These are phyloP conservation scores for Oscheius sp. DNA, from an alignment of 2,888 invertebrate genomes.

Conservation along the genomic window DNA sequence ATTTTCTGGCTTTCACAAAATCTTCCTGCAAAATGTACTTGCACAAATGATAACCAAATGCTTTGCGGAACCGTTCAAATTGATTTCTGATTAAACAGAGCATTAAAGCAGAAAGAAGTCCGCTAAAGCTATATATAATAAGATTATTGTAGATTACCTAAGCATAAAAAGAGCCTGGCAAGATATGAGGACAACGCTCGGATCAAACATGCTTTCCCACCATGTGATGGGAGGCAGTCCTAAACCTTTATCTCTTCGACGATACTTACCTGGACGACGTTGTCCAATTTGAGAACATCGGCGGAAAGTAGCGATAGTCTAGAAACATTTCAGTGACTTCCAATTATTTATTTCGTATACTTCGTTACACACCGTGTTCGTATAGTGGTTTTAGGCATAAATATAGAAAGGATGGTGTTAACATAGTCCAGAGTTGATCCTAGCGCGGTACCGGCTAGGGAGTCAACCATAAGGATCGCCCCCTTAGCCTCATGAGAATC, in stretches of 20 bases:
- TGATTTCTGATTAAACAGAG: constrained; percentile 17
- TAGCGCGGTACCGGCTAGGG: no score
- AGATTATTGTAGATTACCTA: not conserved
- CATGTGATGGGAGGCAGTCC: constrained; percentile 11
- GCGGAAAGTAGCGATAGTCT: not conserved
- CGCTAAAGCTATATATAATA: not conserved
- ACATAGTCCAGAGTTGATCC: no score
- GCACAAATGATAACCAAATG: constrained; percentile 6
- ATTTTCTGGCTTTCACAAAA: constrained; percentile 3
- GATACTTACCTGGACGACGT: constrained; percentile 9
- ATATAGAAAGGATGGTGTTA: no score
- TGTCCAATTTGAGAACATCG: constrained; percentile 10
- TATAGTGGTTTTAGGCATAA: no score
- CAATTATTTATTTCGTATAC: no score
- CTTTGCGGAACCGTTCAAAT: constrained; percentile 13
- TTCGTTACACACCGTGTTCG: no score
- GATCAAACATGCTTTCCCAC: constrained; percentile 17
- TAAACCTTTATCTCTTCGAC: no score
- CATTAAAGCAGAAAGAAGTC: constrained; percentile 9
- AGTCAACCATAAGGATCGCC: no score
- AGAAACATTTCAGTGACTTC: no score
- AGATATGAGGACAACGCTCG: constrained; percentile 16
- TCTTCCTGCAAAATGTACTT: constrained; percentile 8
- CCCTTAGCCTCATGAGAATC: no score
- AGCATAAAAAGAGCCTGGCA: constrained; percentile 18